Conservation (phyloP, 2,888 invertebrate genomes). For the Drosophila stalkeri region DNA sequence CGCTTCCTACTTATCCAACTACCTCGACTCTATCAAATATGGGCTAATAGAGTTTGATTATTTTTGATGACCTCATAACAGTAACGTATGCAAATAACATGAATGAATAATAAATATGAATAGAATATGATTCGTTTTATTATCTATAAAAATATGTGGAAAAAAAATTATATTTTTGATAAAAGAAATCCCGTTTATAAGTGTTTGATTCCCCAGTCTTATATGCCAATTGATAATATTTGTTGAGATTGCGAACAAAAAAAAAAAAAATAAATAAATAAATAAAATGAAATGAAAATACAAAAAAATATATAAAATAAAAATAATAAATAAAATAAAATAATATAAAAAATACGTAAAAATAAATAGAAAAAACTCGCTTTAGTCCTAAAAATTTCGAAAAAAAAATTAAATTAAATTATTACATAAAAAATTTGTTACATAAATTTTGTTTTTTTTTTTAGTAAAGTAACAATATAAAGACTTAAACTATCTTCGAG, state of each 20-base stretch:
- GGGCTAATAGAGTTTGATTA: conserved; percentile 16
- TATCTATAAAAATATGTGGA: neutral
- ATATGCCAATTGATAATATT: neutral
- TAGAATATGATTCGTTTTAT: neutral
- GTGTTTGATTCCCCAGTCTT: conserved; percentile 2
- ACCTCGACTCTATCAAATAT: conserved; percentile 13
- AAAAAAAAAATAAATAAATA: neutral
- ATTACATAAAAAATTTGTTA: too few species aligned
- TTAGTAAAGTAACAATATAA: too few species aligned
- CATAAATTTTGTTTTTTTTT: too few species aligned
- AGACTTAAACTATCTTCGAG: too few species aligned
- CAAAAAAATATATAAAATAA: neutral
- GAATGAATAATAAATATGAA: conserved; percentile 6
- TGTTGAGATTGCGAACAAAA: neutral
- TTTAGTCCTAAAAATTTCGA: too few species aligned
- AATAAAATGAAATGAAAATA: too few species aligned
- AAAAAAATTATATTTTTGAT: neutral
- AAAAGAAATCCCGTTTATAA: neutral
- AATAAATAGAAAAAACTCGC: neutral
- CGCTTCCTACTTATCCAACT: neutral
- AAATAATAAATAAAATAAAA: neutral
- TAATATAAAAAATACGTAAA: neutral
- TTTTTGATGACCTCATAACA: conserved; percentile 24
- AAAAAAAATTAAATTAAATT: too few species aligned
- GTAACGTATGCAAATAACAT: conserved; percentile 22